Base-by-base conservation (phyloP, 53 echinoderm and acorn worm species). In the Zoroaster sp. region DNA sequence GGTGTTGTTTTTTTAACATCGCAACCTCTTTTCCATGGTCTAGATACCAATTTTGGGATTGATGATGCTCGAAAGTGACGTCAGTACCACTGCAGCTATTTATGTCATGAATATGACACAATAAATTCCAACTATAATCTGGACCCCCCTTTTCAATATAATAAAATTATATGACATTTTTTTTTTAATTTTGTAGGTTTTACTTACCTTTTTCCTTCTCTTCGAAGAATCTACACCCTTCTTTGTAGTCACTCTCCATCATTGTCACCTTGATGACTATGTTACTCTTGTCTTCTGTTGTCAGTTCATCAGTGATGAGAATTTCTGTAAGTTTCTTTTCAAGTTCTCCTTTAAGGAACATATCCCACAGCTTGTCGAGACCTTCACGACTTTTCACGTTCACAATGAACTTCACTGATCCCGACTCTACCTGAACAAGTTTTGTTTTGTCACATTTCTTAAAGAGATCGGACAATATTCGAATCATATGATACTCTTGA, bases 231-330 rank as follows among this genome's bases (percentile, higher is more conserved):
- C 13, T 49, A 71, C 83, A 71, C 8, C 83, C 83, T 10, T 51
- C 0, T 40, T 49, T 2, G 44, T 83, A 71, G 6, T 69, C 83
- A 70, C 51, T 83, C 33, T 47, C 37, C 51, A 32, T 9, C 14
- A 85, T 85, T 1, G 45, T 71, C 71, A 85, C 71, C 14, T 70
- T 66, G 34, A 85, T 46, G 37, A 47, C 35, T 11, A 85, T 40
- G 25, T 20, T n/a, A 35, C 72, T 85, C 23, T 71, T 85, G 35
- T 49, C 49, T 17, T 85, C 85, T 5, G 66, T 51, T 5, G 36
- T 71, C 18, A 85, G 46, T 52, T 46, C 51, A 15, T 85, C 85
- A 18, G 70, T 72, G 47, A 85, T 72, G 20, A 85, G 71, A 70
- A 70, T 70, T 20, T 85, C 72, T 4, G 71, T 47, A 7, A 85